Evolutionary conservation across 2,797 vertebrate genomes (phyloP).

Genomic region (Sparus aurata): DNA sequence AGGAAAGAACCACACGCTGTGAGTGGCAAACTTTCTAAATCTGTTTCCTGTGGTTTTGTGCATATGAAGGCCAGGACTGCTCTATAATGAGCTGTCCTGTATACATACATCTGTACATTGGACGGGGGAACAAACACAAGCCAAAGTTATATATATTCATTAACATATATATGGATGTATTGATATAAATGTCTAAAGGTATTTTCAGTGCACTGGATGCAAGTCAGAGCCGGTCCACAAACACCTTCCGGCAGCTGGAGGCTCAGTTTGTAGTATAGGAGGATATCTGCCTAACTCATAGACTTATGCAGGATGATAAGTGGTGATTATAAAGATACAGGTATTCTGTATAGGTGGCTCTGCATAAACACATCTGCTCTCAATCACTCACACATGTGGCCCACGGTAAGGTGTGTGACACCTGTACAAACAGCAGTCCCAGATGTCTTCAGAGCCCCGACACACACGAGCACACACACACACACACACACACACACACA

Average conservation of each 20-base stretch:
- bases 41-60: slow-evolving; percentile 36
- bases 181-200: background rate
- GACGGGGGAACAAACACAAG: slow-evolving; percentile 16
- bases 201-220: background rate
- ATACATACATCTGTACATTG: background rate
- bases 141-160: background rate
- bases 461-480: slow-evolving; percentile 8
- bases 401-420: slow-evolving; percentile 47
- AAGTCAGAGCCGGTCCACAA: slow-evolving; percentile 2
- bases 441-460: slow-evolving; percentile 32
- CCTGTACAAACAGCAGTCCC: slow-evolving; percentile 60
- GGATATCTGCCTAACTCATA: background rate
- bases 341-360: background rate
- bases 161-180: background rate
- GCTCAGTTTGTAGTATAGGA: background rate
- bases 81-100: background rate
- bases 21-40: slow-evolving; percentile 41
- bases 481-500: slow-evolving; percentile 19
- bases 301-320: slow-evolving; percentile 1
- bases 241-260: slow-evolving; percentile 3
- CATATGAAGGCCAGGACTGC: background rate
- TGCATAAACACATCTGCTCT: slow-evolving; percentile 14
- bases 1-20: slow-evolving; percentile 33
- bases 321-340: slow-evolving; percentile 15
- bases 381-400: slow-evolving; percentile 11